These are phyloP conservation scores for Punctoribates punctum DNA, from an alignment of 2,888 invertebrate species.

Conservation along the genomic window DNA sequence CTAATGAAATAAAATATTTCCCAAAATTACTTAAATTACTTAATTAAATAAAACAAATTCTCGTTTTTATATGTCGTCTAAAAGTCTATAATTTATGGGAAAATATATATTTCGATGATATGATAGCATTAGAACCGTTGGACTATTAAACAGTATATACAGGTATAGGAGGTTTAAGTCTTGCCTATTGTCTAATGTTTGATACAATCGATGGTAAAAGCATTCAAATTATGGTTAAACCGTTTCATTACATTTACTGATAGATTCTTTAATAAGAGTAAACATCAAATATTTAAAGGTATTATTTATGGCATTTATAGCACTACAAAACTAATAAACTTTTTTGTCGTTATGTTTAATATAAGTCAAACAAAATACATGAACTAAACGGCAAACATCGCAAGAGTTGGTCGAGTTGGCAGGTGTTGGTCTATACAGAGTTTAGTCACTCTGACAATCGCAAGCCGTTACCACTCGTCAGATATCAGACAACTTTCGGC, in stretches of 20 bases:
- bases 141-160: background rate
- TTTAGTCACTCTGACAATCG: background rate
- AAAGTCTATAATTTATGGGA: background rate
- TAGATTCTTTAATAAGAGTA: conserved; percentile 25
- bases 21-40: too few species aligned
- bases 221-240: conserved; percentile 15
- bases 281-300: conserved; percentile 27
- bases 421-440: conserved; percentile 16
- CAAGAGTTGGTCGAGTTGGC: background rate
- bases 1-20: too few species aligned
- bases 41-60: background rate
- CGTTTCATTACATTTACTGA: conserved; percentile 23
- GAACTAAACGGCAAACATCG: background rate
- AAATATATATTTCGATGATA: background rate
- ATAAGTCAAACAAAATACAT: conserved; percentile 13
- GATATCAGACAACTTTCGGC: background rate
- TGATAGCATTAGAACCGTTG: background rate
- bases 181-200: background rate
- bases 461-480: background rate
- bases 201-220: conserved; percentile 14
- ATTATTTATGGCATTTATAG: conserved; percentile 26
- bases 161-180: background rate
- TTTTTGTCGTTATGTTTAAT: conserved; percentile 11
- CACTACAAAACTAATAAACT: conserved; percentile 29
- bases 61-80: background rate